These are phyloP conservation scores for Caretta caretta DNA, from an alignment of 2,113 vertebrate species.

Conservation along the genomic window DNA sequence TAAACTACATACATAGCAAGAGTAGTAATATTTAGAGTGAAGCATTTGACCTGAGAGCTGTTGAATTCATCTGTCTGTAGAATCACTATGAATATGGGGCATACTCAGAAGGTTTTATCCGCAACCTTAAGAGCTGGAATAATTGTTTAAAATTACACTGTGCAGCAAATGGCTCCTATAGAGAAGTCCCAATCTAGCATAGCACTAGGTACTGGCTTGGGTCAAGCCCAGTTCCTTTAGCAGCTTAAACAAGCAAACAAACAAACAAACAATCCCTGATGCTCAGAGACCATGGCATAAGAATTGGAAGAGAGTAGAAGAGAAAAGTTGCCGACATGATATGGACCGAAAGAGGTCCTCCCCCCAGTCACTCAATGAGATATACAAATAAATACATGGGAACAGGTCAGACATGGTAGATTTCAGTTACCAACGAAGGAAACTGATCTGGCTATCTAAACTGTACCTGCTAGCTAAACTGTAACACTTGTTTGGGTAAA, in stretches of 20 bases:
- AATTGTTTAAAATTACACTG: neutral
- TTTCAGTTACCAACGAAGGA: neutral
- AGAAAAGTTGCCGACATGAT: conserved; percentile 44
- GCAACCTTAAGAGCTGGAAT: neutral
- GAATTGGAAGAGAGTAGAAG: neutral
- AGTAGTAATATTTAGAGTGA: neutral
- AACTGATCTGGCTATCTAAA: neutral
- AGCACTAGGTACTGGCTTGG: neutral
- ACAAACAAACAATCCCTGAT: neutral
- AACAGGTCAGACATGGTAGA: neutral
- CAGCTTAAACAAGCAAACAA: neutral
- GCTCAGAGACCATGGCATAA: neutral
- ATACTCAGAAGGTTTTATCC: neutral
- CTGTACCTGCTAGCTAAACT: neutral
- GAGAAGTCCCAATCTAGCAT: neutral
- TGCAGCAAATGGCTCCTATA: neutral
- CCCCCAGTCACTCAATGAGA: neutral
- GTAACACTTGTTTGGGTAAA: neutral
- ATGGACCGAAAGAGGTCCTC: neutral
- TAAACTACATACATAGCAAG: neutral
- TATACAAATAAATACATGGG: neutral
- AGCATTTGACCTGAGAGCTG: neutral
- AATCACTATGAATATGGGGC: neutral
- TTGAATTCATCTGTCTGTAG: neutral
- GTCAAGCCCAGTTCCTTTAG: neutral